A percentile compares a stretch with the other conserved stretches of the same genome.
These are phyloP conservation scores for Irena cyanogastra DNA, from an alignment of 2,113 vertebrate species.

Conservation along the genomic window DNA sequence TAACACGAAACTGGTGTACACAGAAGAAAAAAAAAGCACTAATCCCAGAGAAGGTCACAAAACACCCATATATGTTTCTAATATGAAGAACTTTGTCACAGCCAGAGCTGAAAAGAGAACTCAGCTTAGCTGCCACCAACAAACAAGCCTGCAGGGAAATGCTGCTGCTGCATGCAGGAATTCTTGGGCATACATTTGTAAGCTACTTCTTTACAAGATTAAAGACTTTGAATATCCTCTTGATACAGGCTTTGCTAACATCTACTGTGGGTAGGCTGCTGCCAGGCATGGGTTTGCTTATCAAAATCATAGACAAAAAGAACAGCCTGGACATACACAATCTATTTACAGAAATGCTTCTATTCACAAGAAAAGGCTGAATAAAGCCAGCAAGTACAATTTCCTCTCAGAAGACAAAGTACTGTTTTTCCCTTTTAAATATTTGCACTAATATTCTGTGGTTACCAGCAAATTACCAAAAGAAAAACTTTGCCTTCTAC, in stretches of 20 bases:
- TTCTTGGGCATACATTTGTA: neutral
- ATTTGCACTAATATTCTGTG: neutral
- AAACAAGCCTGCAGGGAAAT: neutral
- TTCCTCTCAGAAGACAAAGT: neutral
- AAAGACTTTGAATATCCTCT: neutral
- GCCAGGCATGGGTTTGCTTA: neutral
- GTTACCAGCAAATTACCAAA: neutral
- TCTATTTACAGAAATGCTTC: neutral
- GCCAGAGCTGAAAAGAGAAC: neutral
- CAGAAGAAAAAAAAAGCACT: neutral
- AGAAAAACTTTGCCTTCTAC: neutral
- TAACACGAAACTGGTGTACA: neutral
- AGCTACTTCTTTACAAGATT: constrained; percentile 3
- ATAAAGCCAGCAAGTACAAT: neutral
- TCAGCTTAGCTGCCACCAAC: neutral
- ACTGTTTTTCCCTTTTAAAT: neutral
- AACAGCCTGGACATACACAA: neutral
- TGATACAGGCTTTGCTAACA: neutral
- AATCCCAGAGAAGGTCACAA: neutral
- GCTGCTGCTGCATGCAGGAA: neutral
- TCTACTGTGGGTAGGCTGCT: neutral
- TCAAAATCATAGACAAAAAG: neutral
- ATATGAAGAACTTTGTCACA: neutral
- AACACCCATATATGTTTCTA: neutral
- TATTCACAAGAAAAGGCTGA: neutral